Evolutionary conservation across 2,888 invertebrate species (phyloP).

Genomic region (Leptodirus hochenwartii): DNA sequence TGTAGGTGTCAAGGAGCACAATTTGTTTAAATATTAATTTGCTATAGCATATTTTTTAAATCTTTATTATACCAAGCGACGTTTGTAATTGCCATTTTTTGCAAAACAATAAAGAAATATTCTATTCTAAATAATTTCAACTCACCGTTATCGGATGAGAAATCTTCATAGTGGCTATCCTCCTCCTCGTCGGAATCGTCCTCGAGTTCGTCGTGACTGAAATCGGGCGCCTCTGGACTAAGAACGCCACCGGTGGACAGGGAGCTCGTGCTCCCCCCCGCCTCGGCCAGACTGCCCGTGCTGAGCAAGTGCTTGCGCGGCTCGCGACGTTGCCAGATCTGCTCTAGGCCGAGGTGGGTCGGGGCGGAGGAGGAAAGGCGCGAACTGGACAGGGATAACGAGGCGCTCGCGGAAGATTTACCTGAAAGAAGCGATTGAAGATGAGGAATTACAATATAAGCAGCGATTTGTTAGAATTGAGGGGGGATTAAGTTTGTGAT

Average conservation of each 20-base stretch:
- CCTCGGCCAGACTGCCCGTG: slow-evolving; percentile 70
- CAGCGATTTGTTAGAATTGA: too few relatives aligned
- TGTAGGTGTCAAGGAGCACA: background rate
- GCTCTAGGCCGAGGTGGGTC: slow-evolving; percentile 63
- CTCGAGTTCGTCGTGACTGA: slow-evolving; percentile 65
- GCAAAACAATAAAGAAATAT: slow-evolving; percentile 1
- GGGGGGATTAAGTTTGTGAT: too few relatives aligned
- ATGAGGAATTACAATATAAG: too few relatives aligned
- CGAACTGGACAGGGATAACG: too few relatives aligned
- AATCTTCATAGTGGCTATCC: slow-evolving; percentile 74
- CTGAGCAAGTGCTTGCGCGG: slow-evolving; percentile 72
- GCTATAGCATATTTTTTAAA: background rate
- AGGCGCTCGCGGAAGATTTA: too few relatives aligned
- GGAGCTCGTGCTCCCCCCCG: slow-evolving; percentile 68
- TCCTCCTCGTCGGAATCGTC: slow-evolving; percentile 70
- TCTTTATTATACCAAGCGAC: background rate
- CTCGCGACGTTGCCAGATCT: slow-evolving; percentile 74
- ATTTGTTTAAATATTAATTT: background rate
- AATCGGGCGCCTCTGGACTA: slow-evolving; percentile 62
- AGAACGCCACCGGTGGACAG: slow-evolving; percentile 65
- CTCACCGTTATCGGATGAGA: slow-evolving; percentile 61
- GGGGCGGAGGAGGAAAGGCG: slow-evolving; percentile 77
- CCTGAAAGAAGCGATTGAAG: too few relatives aligned
- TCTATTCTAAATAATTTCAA: slow-evolving; percentile 8
- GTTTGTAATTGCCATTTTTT: too few relatives aligned